Evolutionary conservation across 2,113 vertebrate species (phyloP), one percentile per base, ranked within the genome.

Genomic region (Acrocephalus arundinaceus): DNA sequence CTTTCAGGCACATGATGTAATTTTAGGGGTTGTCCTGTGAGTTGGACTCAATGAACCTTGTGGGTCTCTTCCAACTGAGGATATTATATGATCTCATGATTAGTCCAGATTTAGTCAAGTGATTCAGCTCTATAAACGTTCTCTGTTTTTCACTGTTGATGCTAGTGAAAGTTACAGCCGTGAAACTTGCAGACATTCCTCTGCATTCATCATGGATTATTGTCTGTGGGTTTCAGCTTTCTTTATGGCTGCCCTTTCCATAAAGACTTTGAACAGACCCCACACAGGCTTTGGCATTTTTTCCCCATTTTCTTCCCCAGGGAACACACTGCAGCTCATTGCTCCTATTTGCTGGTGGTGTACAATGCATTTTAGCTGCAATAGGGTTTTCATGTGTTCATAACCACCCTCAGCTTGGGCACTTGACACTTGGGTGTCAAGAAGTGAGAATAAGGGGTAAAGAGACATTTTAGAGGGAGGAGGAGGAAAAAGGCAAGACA

Each of bases 231-330:
- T 90, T 83, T 67, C 62, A 80, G 22, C 37, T 83, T 88, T 68
- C n/a, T 59, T 49, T 77, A 17, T 49, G 19, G 19, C 46, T 86
- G 17, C 85, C 17, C 45, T 70, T 87, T 89, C 49, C 19, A 54
- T 41, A 58, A 49, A 61, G 20, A 20, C 51, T 76, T 77, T 73
- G 22, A 84, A 51, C 4, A 83, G 83, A 57, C 39, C 35, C 13
- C 54, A 66, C 49, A 45, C 10, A 39, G 35, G 12, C 45, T 80
- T 87, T 75, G 16, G 6, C 1, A 3, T 4, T 46, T 55, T 70
- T 23, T 3, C 4, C 14, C 8, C 3, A 0, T 18, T 68, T 33
- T 20, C 37, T 77, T 21, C 7, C 13, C 37, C 15, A 9, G 4
- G 35, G 27, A 93, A 37, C 7, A 33, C 2, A 2, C 37, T 48